Conservation (phyloP, 2,888 invertebrate genomes). For the Diadegma fenestrale region DNA sequence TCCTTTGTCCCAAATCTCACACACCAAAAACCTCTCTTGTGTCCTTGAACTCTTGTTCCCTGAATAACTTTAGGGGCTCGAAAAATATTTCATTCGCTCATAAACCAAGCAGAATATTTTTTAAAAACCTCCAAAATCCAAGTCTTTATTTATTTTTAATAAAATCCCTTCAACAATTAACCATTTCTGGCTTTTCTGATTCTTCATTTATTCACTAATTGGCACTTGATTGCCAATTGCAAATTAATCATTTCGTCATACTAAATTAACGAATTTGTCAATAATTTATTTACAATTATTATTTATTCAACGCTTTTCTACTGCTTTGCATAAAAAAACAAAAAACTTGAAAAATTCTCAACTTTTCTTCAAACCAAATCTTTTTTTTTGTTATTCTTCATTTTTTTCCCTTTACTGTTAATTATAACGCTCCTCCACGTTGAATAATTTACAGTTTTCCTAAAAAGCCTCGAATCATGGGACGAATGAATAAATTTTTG, state of each 20-base stretch:
- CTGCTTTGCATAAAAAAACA: too few species aligned
- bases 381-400: too few species aligned
- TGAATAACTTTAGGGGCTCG: constrained; percentile 64
- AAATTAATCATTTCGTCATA: background rate
- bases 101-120: background rate
- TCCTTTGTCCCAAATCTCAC: constrained; percentile 77
- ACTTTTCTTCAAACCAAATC: too few species aligned
- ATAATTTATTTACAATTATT: background rate
- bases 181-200: background rate
- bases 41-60: constrained; percentile 50
- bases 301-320: too few species aligned
- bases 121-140: background rate
- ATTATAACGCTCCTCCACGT: background rate
- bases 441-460: background rate
- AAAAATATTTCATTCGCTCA: constrained; percentile 9
- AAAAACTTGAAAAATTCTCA: too few species aligned
- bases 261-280: background rate
- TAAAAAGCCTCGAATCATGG: background rate
- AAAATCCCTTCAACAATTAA: background rate
- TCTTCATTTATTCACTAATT: background rate
- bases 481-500: background rate
- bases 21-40: constrained; percentile 34
- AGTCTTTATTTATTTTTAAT: background rate
- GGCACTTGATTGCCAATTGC: background rate
- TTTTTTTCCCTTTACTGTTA: too few species aligned